Evolutionary conservation across 2,888 invertebrate genomes (phyloP), one percentile per base, ranked within the genome.

Genomic region (Tenodera sinensis): DNA sequence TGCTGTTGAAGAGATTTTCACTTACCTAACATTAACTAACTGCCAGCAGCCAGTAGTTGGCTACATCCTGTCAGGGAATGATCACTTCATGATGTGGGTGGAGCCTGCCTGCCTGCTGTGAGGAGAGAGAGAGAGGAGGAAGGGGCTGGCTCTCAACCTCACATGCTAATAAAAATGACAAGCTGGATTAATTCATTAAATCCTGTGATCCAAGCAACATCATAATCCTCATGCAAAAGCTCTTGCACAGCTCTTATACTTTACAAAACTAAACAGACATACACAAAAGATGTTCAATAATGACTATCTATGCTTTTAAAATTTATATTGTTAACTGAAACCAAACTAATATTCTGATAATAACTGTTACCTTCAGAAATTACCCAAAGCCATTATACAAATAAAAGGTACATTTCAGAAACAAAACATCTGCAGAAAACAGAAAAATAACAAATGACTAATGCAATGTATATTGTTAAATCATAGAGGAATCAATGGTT

Each of bases 51-150:
- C 54, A 71, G 81, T 54, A 34, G 30, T 15, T 82, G 34, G 87
- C 87, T 34, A 87, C 87, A 87, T 87, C 83, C 87, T 87, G 83
- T 87, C 82, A 82, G 82, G 83, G 34, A 34, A 87, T 87, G 54
- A 71, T 71, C 54, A 71, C 20, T 71, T 71, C 54, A 71, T 71
- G 25, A 71, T 71, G 54, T 71, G 54, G 54, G 54, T 71, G 54
- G 54, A 71, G 54, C 54, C 54, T 71, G 20, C 54, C 20, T 20
- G 54, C 54, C 54, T 71, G 20, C 54, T 71, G 8, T 71, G 54
- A 25, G 25, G 54, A 71, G 54, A 71, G 54, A 54, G 15, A 54
- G 54, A 71, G 54, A 71, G 54, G 54, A 71, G 54, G 54, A 71
- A 71, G 54, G 54, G 54, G 54, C 54, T 71, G 54, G 54, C 54